Conservation (phyloP, 2,888 invertebrate genomes). For the Sinhomidia bicolor region DNA sequence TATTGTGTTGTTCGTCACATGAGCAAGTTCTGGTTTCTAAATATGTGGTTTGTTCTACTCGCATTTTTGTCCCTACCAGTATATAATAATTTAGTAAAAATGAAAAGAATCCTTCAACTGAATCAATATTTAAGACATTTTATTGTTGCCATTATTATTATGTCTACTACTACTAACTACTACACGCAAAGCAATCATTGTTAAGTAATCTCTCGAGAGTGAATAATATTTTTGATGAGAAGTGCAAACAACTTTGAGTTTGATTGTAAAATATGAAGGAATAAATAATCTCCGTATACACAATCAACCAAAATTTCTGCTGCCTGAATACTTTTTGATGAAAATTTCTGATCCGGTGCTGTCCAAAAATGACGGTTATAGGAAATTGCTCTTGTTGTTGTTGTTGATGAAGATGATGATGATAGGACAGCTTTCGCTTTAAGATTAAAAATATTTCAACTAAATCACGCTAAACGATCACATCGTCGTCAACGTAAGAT, state of each 20-base stretch:
- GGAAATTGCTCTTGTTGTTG: background rate
- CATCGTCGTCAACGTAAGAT: background rate
- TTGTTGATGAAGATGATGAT: too few species aligned
- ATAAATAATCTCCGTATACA: background rate
- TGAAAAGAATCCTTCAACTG: background rate
- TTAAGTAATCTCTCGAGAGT: background rate
- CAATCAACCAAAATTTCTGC: background rate
- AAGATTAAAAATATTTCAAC: background rate
- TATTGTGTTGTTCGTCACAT: background rate
- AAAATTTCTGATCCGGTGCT: background rate
- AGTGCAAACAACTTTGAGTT: background rate
- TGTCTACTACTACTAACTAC: too few species aligned
- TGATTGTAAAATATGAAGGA: background rate
- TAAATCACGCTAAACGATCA: background rate
- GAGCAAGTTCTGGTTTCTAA: conserved; percentile 4
- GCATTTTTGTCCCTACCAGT: background rate
- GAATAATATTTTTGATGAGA: background rate
- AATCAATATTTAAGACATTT: conserved; percentile 34
- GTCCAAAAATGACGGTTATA: background rate
- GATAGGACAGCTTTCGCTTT: background rate
- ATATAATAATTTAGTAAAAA: background rate
- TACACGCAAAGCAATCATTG: too few species aligned
- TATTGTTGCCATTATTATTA: background rate
- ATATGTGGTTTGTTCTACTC: background rate
- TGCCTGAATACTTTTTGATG: background rate